phyloP scores from a whole-genome alignment of 1,140 invertebrate species.

The Vanessa tameamea region DNA sequence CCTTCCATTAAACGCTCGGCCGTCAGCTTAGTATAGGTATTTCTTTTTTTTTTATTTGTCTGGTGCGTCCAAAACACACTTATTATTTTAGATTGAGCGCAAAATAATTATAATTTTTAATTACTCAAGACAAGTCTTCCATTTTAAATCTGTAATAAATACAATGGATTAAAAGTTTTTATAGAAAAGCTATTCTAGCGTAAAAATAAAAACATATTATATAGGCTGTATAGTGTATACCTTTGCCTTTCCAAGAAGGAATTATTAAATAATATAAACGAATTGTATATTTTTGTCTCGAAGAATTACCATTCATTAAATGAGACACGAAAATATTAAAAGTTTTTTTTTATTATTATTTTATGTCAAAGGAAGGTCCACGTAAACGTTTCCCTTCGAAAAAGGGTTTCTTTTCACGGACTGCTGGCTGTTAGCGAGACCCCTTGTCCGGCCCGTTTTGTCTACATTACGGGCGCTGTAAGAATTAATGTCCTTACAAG shows the following conservation, averaged over 20 bases:
- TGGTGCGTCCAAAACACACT: too few species aligned
- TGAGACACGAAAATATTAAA: background rate
- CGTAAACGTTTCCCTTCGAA: slow-evolving; percentile 40
- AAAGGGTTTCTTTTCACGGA: slow-evolving; percentile 74
- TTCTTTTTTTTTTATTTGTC: slow-evolving; percentile 13
- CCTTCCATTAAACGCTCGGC: slow-evolving; percentile 55
- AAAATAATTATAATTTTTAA: too few species aligned
- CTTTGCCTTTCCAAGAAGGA: too few species aligned
- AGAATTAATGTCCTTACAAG: slow-evolving; percentile 63
- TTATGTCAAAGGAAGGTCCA: slow-evolving; percentile 26
- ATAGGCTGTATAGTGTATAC: too few species aligned
- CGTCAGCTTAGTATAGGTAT: slow-evolving; percentile 47
- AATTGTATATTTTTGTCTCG: background rate
- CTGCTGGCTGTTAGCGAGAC: slow-evolving; percentile 44
- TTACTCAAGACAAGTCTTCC: too few species aligned
- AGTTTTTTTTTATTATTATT: background rate
- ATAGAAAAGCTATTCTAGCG: too few species aligned
- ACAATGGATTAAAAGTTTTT: too few species aligned
- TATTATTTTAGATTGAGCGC: too few species aligned
- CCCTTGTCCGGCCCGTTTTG: slow-evolving; percentile 54
- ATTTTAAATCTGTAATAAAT: too few species aligned
- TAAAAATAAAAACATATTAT: too few species aligned
- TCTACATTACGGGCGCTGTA: slow-evolving; percentile 54
- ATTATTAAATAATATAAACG: too few species aligned
- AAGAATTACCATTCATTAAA: background rate